Evolutionary conservation across 2,113 vertebrate species (phyloP).

Genomic region (Lepidiolamprologus cunningtoni): DNA sequence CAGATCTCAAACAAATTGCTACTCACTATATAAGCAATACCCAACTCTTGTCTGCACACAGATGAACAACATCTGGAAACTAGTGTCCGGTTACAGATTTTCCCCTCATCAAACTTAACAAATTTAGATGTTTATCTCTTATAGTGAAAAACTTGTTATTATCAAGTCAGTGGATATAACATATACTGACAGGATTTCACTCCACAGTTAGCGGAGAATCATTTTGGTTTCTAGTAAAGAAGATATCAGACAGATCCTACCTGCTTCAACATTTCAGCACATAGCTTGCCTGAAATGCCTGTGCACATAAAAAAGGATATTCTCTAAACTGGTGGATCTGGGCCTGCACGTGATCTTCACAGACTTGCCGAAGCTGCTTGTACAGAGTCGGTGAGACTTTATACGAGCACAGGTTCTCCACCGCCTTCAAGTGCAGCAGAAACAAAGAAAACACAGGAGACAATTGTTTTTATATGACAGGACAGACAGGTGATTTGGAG

Average conservation of each 20-base stretch:
- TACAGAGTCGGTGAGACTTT: constrained; percentile 98
- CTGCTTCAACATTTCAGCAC: not conserved
- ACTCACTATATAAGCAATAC: not conserved
- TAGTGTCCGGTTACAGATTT: not conserved
- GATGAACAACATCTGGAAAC: not conserved
- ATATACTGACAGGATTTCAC: not conserved
- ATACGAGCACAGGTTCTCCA: constrained; percentile 98
- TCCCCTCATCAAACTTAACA: not conserved
- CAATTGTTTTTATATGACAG: not conserved
- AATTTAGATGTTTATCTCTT: not conserved
- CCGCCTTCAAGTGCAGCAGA: constrained; percentile 72
- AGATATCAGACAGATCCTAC: not conserved
- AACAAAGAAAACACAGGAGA: not conserved
- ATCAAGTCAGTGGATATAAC: not conserved
- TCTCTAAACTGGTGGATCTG: constrained; percentile 97
- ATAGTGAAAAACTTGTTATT: not conserved
- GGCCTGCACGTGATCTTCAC: constrained; percentile 97
- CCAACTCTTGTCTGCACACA: not conserved
- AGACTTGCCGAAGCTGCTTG: constrained; percentile 93
- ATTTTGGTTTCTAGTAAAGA: not conserved
- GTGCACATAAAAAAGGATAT: constrained; percentile 59
- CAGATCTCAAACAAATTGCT: not conserved
- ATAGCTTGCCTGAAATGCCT: not conserved
- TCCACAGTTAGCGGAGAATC: not conserved
- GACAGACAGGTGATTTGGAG: not conserved